phyloP scores from a whole-genome alignment of 2,113 vertebrate species.

The Dendrocopos noguchii region DNA sequence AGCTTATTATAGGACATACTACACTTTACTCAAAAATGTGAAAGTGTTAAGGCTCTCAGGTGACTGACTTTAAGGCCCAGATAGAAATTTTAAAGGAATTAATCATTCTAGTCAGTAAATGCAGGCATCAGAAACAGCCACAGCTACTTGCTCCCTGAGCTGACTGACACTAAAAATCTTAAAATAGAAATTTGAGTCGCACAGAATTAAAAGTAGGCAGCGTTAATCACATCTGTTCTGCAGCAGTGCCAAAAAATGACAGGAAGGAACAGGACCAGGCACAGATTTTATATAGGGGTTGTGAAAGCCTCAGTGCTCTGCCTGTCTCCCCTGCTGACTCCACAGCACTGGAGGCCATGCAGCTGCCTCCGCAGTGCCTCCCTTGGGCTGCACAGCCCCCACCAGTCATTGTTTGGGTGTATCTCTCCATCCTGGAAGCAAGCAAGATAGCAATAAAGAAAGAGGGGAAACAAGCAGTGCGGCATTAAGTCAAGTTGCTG shows the following conservation, averaged over 20 bases:
- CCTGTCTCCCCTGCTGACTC: rapidly evolving
- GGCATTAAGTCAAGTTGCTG: neutral
- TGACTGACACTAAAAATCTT: neutral
- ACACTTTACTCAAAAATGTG: neutral
- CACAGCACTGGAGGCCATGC: rapidly evolving
- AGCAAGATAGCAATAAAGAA: neutral
- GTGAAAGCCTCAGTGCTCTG: neutral
- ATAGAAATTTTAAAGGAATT: neutral
- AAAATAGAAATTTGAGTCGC: neutral
- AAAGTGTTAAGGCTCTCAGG: neutral
- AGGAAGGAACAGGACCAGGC: neutral
- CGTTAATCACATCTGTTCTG: neutral
- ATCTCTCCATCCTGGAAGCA: neutral
- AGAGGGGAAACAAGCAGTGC: neutral
- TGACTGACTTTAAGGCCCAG: neutral
- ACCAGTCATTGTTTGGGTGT: rapidly evolving
- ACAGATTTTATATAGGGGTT: neutral
- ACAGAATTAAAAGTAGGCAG: neutral
- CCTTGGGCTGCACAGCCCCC: too few relatives aligned
- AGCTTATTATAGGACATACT: neutral
- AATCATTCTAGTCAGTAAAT: neutral
- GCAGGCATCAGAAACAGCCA: neutral
- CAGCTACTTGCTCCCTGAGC: neutral
- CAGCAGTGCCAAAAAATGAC: neutral
- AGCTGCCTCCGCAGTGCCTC: neutral